A percentile compares a stretch with the other conserved stretches of the same genome.
These are phyloP conservation scores for Protaetia brevitarsis DNA, from an alignment of 1,140 invertebrate species.

Conservation along the genomic window DNA sequence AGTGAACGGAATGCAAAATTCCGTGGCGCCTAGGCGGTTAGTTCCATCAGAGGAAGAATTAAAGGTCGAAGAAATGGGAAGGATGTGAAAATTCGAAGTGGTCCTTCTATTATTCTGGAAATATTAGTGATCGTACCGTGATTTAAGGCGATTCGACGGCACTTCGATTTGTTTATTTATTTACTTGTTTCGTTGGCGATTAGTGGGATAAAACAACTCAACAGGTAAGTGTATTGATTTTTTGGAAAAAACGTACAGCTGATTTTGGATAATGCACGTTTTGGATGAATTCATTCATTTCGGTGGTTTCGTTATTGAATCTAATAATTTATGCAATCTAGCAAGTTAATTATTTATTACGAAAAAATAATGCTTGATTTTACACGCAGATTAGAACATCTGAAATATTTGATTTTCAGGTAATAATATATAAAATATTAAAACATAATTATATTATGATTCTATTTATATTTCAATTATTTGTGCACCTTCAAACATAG, in stretches of 20 bases:
- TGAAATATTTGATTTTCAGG: too few species aligned
- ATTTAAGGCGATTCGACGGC: not conserved
- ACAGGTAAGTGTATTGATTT: conserved; percentile 14
- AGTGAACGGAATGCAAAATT: not conserved
- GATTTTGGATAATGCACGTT: not conserved
- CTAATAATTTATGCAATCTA: too few species aligned
- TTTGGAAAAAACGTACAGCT: not conserved
- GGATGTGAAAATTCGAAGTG: conserved; percentile 6
- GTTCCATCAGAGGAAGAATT: not conserved
- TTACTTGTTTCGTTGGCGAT: conserved; percentile 4
- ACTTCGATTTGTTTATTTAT: conserved; percentile 1
- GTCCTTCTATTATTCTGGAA: not conserved
- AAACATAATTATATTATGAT: too few species aligned
- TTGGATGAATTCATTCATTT: not conserved
- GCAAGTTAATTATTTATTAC: too few species aligned
- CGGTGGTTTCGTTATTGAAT: too few species aligned
- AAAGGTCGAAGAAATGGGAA: not conserved
- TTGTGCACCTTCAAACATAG: too few species aligned
- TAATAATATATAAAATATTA: too few species aligned
- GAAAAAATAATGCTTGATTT: too few species aligned
- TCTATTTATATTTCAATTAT: too few species aligned
- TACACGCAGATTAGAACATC: too few species aligned
- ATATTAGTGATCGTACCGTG: not conserved
- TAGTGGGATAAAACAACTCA: conserved; percentile 2
- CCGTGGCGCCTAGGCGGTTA: not conserved